phyloP scores from a whole-genome alignment of 1,140 invertebrate genomes.

The silkworm (Bombyx mori) region DNA sequence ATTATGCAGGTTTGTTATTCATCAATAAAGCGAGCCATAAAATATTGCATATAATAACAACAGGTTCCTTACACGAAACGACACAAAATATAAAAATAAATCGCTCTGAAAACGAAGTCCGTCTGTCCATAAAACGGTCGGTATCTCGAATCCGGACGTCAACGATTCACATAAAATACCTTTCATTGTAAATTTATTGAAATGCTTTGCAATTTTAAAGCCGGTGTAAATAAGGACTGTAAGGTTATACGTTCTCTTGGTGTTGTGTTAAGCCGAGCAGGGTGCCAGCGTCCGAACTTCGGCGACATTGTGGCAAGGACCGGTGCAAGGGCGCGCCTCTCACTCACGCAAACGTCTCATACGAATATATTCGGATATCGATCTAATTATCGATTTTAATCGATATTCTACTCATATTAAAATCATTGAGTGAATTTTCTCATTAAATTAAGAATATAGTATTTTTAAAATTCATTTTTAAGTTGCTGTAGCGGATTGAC shows the following conservation, averaged over 20 bases:
- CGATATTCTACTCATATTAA: constrained; percentile 23
- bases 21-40: too few relatives aligned
- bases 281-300: constrained; percentile 37
- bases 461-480: too few relatives aligned
- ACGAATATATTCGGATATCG: constrained; percentile 49
- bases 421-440: constrained; percentile 12
- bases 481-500: too few relatives aligned
- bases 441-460: constrained; percentile 1
- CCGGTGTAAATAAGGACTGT: constrained; percentile 7
- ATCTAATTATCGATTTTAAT: constrained; percentile 49
- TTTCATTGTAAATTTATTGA: constrained; percentile 7
- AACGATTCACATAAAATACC: constrained; percentile 4
- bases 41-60: background rate
- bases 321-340: constrained; percentile 60
- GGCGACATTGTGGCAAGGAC: constrained; percentile 50
- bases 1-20: background rate
- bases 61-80: background rate
- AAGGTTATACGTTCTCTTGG: constrained; percentile 46
- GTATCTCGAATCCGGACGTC: constrained; percentile 3
- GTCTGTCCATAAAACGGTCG: background rate
- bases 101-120: too few relatives aligned
- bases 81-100: too few relatives aligned
- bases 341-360: constrained; percentile 40
- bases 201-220: constrained; percentile 5
- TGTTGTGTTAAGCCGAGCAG: constrained; percentile 20